These are phyloP conservation scores for Aquatica leii DNA, from an alignment of 2,888 invertebrate genomes.

Conservation along the genomic window DNA sequence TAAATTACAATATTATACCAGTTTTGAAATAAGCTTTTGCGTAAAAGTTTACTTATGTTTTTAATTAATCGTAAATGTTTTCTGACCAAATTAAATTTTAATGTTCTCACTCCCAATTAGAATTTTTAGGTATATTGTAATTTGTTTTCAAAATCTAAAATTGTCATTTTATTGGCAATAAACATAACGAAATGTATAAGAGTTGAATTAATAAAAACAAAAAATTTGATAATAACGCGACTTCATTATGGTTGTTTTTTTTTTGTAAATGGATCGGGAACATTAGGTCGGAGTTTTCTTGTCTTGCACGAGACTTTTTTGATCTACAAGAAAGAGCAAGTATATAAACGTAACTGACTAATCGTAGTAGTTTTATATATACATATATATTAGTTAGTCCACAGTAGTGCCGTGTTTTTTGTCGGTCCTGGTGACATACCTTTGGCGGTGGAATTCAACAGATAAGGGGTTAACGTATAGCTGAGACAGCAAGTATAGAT, in stretches of 20 bases:
- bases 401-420: constrained; percentile 56
- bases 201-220: constrained; percentile 37
- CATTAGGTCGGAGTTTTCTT: neutral
- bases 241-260: constrained; percentile 45
- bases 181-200: too few relatives aligned
- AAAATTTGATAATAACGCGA: constrained; percentile 47
- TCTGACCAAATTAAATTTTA: too few relatives aligned
- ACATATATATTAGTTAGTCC: constrained; percentile 51
- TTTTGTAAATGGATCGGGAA: neutral
- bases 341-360: constrained; percentile 27
- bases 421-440: constrained; percentile 59
- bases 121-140: too few relatives aligned
- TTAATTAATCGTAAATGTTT: too few relatives aligned
- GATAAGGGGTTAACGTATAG: constrained; percentile 61
- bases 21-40: too few relatives aligned
- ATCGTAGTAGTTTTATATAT: constrained; percentile 40
- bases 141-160: too few relatives aligned
- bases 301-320: neutral
- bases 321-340: constrained; percentile 20
- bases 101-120: too few relatives aligned
- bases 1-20: too few relatives aligned
- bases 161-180: too few relatives aligned
- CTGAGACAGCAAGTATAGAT: constrained; percentile 56
- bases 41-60: too few relatives aligned
- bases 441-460: constrained; percentile 56